Evolutionary conservation across 2,113 vertebrate genomes (phyloP), one percentile per base, ranked within the genome.

Genomic region (Cercopithecus mona): DNA sequence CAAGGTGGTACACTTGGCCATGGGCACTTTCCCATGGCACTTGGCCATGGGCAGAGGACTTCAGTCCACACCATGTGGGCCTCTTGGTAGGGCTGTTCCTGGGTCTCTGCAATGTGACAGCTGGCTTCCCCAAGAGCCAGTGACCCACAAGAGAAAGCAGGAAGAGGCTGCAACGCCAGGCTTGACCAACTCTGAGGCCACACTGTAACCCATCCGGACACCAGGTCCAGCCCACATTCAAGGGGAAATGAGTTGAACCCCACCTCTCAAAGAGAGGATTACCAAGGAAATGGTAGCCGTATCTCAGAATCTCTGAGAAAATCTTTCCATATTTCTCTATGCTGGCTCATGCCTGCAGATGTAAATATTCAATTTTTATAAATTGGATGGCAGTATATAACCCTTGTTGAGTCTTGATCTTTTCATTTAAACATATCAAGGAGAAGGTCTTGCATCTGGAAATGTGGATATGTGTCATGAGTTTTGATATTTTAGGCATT

Each of bases 1-100:
- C 30, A 45, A 5, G 48, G 13, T 3, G n/a, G 32, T 0, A 0
- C 3, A 0, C n/a, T 0, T 1, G 13, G 52, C 40, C 40, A 40
- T 40, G 40, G 40, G 40, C 40, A 40, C 40, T 40, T 40, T 4
- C 40, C 40, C 40, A 40, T 40, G 40, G 40, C 2, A 0, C n/a
- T 0, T 1, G 13, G 52, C 68, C 2, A 0, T 17, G 30, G 12
- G 25, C 11, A 25, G 35, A 27, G 43, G 45, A 27, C 25, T 6
- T 23, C n/a, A 0, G 7, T 2, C 17, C 88, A 35, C 1, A 3
- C 48, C 12, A 5, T 0, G 2, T 0, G 52, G 78, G n/a, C 14
- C 3, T 25, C 57, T 13, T 2, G 5, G 7, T 14, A 25, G 68
- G 27, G 22, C 50, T 4, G 7, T 30, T 66, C 8, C 7, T 4